A percentile compares a stretch with the other conserved stretches of the same genome.
Conservation (phyloP, 2,888 invertebrate species). For the Zygogramma bicolorata region DNA sequence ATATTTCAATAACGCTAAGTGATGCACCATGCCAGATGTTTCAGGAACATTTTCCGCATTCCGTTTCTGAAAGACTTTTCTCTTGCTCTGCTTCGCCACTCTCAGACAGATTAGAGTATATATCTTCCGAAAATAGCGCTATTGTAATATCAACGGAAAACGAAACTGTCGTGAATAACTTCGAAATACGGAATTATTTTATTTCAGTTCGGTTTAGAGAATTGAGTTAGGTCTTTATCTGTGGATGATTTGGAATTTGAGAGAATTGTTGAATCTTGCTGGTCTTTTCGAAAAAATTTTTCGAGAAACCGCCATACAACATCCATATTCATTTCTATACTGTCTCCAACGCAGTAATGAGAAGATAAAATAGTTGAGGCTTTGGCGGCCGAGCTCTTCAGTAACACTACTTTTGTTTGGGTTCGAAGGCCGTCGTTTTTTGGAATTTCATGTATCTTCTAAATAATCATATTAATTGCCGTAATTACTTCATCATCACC, state of each 20-base stretch:
- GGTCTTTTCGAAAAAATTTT: too few species aligned
- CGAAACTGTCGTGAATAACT: not conserved
- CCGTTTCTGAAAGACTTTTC: constrained; percentile 21
- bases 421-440: too few species aligned
- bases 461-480: too few species aligned
- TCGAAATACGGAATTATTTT: not conserved
- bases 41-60: constrained; percentile 32
- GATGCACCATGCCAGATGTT: constrained; percentile 48
- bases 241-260: not conserved
- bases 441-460: too few species aligned
- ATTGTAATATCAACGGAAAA: not conserved
- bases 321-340: too few species aligned
- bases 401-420: too few species aligned
- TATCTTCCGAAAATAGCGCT: not conserved
- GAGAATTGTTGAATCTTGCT: not conserved
- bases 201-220: not conserved
- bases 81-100: constrained; percentile 2
- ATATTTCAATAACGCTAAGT: constrained; percentile 58
- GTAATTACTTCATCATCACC: too few species aligned
- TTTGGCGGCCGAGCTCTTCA: too few species aligned
- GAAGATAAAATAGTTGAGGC: too few species aligned
- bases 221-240: not conserved
- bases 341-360: too few species aligned
- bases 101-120: not conserved
- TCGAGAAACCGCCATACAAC: too few species aligned